Evolutionary conservation across 2,797 vertebrate genomes (phyloP).

Genomic region (Gorsachius magnificus): DNA sequence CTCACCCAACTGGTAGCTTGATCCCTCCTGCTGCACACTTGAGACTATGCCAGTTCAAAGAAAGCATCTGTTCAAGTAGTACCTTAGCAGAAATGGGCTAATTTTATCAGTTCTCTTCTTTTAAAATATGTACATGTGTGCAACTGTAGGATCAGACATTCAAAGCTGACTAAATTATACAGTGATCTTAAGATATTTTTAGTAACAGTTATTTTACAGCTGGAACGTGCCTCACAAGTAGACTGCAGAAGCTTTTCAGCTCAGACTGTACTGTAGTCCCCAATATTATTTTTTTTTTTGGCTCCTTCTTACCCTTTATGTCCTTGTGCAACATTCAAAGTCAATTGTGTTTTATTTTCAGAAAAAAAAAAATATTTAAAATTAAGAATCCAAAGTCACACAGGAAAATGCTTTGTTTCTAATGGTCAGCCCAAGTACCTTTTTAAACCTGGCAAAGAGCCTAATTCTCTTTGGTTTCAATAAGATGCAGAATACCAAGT

Average conservation of each 20-base stretch:
- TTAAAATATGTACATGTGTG: not conserved
- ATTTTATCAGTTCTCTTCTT: not conserved
- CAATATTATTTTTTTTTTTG: not conserved
- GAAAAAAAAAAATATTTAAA: not conserved
- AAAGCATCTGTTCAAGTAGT: not conserved
- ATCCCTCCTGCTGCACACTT: not conserved
- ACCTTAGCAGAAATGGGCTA: not conserved
- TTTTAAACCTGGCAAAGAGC: not conserved
- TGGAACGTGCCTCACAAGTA: not conserved
- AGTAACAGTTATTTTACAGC: not conserved
- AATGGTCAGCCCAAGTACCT: not conserved
- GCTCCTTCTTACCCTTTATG: not conserved
- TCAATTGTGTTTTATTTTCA: not conserved
- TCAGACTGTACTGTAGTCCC: not conserved
- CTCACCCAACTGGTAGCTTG: not conserved
- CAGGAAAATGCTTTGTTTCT: not conserved
- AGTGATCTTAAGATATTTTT: conserved; percentile 7
- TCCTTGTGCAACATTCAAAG: not conserved
- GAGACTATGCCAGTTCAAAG: not conserved
- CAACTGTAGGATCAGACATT: not conserved
- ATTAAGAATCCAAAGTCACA: not conserved
- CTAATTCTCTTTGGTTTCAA: not conserved
- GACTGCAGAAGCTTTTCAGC: not conserved
- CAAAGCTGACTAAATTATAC: conserved; percentile 3
- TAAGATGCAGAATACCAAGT: not conserved